A percentile compares a stretch with the other conserved stretches of the same genome.
These are phyloP conservation scores for Darevskia nairensis DNA, from an alignment of 2,797 vertebrate species.

Conservation along the genomic window DNA sequence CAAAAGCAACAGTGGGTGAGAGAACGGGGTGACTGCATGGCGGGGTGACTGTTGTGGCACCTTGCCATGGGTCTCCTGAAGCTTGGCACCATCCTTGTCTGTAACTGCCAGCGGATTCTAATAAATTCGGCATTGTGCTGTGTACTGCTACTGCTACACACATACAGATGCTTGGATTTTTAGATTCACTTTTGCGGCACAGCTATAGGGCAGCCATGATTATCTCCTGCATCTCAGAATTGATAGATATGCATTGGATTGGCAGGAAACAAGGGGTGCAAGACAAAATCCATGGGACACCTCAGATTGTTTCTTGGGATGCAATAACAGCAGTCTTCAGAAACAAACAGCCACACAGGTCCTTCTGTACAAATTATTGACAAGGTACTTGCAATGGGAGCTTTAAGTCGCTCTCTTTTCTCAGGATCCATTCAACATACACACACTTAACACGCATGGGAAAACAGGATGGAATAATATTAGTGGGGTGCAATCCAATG, in stretches of 20 bases:
- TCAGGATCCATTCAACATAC: neutral
- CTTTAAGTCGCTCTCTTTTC: neutral
- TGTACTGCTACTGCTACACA: no score
- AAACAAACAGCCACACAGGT: neutral
- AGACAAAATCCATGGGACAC: neutral
- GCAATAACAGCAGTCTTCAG: neutral
- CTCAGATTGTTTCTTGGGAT: neutral
- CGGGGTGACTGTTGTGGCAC: no score
- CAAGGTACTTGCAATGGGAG: neutral
- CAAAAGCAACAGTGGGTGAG: no score
- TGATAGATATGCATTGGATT: neutral
- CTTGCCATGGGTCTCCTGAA: no score
- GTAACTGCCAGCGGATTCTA: no score
- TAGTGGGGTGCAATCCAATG: slow-evolving; percentile 50
- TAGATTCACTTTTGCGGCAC: no score
- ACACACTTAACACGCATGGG: neutral
- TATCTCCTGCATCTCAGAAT: neutral
- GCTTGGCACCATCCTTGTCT: no score
- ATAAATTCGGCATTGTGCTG: no score
- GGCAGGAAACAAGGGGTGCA: neutral
- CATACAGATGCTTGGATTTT: no score
- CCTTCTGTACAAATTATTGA: neutral
- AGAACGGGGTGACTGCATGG: no score
- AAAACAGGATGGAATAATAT: neutral
- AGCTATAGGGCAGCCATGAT: neutral